Evolutionary conservation across 2,113 vertebrate genomes (phyloP), one percentile per base, ranked within the genome.

Genomic region (Callionymus lyra): DNA sequence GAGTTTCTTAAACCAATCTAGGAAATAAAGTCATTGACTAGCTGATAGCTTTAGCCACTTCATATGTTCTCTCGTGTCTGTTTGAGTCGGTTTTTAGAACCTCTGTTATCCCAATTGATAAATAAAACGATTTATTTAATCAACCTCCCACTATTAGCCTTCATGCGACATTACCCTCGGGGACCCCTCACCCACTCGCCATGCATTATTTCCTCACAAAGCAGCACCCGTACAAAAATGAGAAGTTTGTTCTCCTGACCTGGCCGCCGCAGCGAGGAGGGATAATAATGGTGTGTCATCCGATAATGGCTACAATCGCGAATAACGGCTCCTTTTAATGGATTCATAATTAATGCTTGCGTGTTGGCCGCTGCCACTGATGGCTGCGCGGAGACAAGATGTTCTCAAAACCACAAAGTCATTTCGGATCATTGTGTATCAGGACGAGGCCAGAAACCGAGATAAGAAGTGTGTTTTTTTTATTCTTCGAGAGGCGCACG

Each of bases 291-390:
- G 45, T 61, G 51, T 65, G 56, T 42, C 66, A 70, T 79, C 76
- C 60, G 43, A 73, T 83, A 79, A 83, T 70, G 70, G 80, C 74
- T 55, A 65, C 67, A 47, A 45, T 74, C 60, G 64, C 60, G 79
- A 76, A 57, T 54, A 84, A 73, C 68, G 66, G 43, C 54, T 33
- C 72, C 59, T 76, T 74, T 77, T 79, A 82, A 82, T 81, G 68
- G 63, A 64, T 68, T 65, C 63, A 60, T 84, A 87, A 81, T 80
- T 83, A 77, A 81, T 80, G 68, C 63, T 56, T 65, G 59, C 50
- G 55, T 68, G 41, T 55, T 68, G 54, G 66, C 65, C 31, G 53
- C 65, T 63, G 77, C 47, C 34, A 56, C 16, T 50, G 63, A 53
- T 56, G 70, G 81, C 49, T 57, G 76, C 61, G 39, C 12, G 54